A percentile compares a stretch with the other conserved stretches of the same genome.
Conservation (phyloP, 2,888 invertebrate genomes). For the Drymonia ruficornis region DNA sequence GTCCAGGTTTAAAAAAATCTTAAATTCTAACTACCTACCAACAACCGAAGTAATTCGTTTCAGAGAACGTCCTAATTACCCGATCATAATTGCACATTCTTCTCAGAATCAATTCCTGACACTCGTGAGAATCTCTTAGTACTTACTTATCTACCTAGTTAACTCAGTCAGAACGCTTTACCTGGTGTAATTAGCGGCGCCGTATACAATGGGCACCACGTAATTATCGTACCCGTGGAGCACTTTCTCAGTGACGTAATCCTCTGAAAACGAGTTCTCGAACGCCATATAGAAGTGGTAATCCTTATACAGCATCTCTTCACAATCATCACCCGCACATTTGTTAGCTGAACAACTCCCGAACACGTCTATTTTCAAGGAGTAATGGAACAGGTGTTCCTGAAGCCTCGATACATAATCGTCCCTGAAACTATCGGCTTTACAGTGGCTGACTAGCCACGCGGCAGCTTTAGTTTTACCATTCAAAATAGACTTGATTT, state of each 20-base stretch:
- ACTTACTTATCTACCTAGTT: background rate
- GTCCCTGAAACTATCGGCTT: conserved; percentile 44
- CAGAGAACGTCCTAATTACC: too few relatives aligned
- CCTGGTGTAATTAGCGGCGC: conserved; percentile 86
- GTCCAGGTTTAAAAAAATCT: too few relatives aligned
- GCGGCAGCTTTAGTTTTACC: conserved; percentile 57
- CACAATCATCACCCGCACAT: conserved; percentile 46
- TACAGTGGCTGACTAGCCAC: conserved; percentile 59
- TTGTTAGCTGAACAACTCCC: conserved; percentile 46
- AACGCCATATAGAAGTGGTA: conserved; percentile 69
- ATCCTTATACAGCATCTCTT: conserved; percentile 47
- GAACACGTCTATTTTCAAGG: conserved; percentile 56
- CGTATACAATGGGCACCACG: conserved; percentile 88
- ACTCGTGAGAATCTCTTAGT: background rate
- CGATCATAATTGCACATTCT: background rate
- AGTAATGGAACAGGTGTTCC: conserved; percentile 55
- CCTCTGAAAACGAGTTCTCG: conserved; percentile 60
- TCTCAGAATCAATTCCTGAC: conserved; percentile 1
- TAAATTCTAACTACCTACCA: too few relatives aligned
- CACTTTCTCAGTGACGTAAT: conserved; percentile 67
- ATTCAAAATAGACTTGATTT: conserved; percentile 42
- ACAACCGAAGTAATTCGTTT: too few relatives aligned
- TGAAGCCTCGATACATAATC: conserved; percentile 54
- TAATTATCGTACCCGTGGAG: conserved; percentile 80
- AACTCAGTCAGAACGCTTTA: conserved; percentile 23